Evolutionary conservation across 1,140 invertebrate species (phyloP).

Genomic region (Rhyzopertha dominica): DNA sequence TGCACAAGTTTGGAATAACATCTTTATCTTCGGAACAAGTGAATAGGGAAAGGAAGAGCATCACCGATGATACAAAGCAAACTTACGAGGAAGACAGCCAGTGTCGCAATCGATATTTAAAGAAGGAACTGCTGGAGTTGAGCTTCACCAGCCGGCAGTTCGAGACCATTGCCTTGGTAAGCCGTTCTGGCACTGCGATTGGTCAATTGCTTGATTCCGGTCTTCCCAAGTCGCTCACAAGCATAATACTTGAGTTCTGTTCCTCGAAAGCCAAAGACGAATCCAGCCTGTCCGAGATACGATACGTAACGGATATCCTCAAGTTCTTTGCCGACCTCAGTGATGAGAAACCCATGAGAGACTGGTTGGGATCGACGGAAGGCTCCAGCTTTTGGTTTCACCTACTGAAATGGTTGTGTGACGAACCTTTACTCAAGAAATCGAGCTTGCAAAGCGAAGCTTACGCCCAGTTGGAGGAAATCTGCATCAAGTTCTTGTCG

Average conservation of each 20-base stretch:
- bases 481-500: conserved; percentile 69
- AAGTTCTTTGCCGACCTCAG: conserved; percentile 77
- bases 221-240: conserved; percentile 62
- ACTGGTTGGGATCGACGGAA: conserved; percentile 76
- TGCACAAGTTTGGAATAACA: conserved; percentile 66
- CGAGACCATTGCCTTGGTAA: conserved; percentile 66
- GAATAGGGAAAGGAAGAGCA: conserved; percentile 52
- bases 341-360: conserved; percentile 72
- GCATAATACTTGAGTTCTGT: conserved; percentile 56
- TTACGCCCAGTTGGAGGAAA: conserved; percentile 63
- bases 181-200: conserved; percentile 69
- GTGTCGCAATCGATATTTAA: conserved; percentile 52
- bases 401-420: conserved; percentile 69
- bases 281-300: conserved; percentile 46
- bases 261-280: conserved; percentile 27
- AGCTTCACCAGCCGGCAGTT: conserved; percentile 61
- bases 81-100: conserved; percentile 49
- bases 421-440: conserved; percentile 44
- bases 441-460: conserved; percentile 51
- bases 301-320: conserved; percentile 61
- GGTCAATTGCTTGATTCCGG: conserved; percentile 70
- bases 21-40: conserved; percentile 51
- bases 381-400: conserved; percentile 80
- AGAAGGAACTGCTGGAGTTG: conserved; percentile 47
- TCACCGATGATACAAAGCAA: conserved; percentile 69